phyloP scores from a whole-genome alignment of 1,140 invertebrate species.

The Saccostrea glomerata region DNA sequence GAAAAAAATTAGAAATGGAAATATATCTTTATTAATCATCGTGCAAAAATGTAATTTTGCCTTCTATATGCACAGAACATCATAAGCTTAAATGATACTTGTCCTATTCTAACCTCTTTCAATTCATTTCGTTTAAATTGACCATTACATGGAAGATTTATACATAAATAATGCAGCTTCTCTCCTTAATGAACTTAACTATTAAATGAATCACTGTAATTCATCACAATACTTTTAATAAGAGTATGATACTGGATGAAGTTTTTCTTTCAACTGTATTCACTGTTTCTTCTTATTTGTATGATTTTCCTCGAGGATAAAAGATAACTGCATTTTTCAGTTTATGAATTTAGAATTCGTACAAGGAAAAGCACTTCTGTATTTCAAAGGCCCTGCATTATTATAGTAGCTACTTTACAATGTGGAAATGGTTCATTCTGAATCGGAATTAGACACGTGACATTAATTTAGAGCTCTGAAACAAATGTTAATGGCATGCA shows the following conservation, averaged over 20 bases:
- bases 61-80: too few relatives aligned
- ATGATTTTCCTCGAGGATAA: not conserved
- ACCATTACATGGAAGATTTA: too few relatives aligned
- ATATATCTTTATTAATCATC: too few relatives aligned
- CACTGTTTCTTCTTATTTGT: not conserved
- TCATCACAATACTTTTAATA: not conserved
- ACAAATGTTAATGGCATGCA: conserved; percentile 11
- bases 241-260: not conserved
- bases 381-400: conserved; percentile 20
- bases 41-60: too few relatives aligned
- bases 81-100: too few relatives aligned
- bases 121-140: too few relatives aligned
- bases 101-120: too few relatives aligned
- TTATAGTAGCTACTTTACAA: conserved; percentile 7
- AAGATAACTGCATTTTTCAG: conserved; percentile 2
- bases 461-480: not conserved
- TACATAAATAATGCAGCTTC: not conserved
- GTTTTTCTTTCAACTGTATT: not conserved
- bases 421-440: conserved; percentile 35
- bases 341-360: conserved; percentile 18
- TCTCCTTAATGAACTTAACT: not conserved
- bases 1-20: too few relatives aligned
- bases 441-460: conserved; percentile 37
- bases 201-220: not conserved
- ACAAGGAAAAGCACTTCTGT: conserved; percentile 36